Base-by-base conservation (phyloP, 92 coral and sea anemone genomes). In the Meandrina meandrites region DNA sequence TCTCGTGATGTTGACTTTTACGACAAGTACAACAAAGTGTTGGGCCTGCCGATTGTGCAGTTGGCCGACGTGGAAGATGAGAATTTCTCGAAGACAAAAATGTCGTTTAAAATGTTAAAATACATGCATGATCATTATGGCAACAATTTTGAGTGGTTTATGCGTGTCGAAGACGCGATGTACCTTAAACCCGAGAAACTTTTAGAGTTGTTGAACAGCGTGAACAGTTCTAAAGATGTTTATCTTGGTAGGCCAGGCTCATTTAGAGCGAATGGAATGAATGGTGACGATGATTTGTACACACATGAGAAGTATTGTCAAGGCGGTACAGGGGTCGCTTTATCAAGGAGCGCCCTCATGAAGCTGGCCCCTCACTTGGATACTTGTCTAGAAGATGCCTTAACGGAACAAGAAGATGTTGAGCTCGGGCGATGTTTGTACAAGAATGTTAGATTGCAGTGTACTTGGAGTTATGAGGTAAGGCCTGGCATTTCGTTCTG, bases 401-500 rank as follows among this genome's bases (percentile, higher is more conserved):
- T 92, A 16, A 88, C 99, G 17, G 96, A 97, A 28, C 90, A 85
- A 35, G 99, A 97, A 50, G 99, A 97, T 57, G 81, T 95, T 17
- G 99, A 97, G 67, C 92, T 97, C 16, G 99, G 98, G 2, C 90
- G 98, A 83, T 97, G 99, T 81, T 85, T 97, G 50, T 86, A 76
- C 80, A 95, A 83, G 31, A 91, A 92, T 67, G 76, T 95, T 79
- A 88, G 93, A 21, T 67, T 97, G 47, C 99, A 97, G 86, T 97
- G 99, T 82, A 93, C 99, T 0, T 97, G 99, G 99, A 91, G 98
- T 64, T 93, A 97, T 79, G 98, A 97, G 99, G 99, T 97, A 78
- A 67, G 85, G 71, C 21, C 75, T 10, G 4, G 1, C 28, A 16
- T 28, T 16, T 51, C 69, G 34, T 57, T 57, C 12, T 12, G 30